Conservation (phyloP, 2,888 invertebrate genomes). For the Lasiommata megera region DNA sequence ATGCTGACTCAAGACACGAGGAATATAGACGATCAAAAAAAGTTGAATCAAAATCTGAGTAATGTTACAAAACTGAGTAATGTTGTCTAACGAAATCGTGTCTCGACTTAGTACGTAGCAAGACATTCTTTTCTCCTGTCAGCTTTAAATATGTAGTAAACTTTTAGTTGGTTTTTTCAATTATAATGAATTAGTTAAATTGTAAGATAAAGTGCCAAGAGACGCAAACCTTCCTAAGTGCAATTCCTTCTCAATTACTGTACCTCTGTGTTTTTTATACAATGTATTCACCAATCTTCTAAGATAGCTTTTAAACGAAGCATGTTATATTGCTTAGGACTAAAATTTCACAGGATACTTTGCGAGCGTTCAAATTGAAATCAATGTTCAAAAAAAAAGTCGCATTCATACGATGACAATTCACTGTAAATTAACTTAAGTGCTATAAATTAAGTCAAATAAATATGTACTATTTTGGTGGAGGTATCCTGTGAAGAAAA, state of each 20-base stretch:
- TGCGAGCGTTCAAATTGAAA: not conserved
- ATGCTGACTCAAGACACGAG: conserved; percentile 7
- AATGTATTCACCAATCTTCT: conserved; percentile 20
- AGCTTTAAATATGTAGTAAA: conserved; percentile 27
- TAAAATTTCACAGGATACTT: conserved; percentile 30
- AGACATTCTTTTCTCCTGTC: conserved; percentile 8
- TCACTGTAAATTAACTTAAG: not conserved
- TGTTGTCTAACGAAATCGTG: not conserved
- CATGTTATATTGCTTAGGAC: conserved; percentile 34
- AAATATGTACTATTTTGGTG: not conserved
- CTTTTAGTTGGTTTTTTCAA: conserved; percentile 37
- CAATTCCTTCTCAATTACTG: conserved; percentile 71
- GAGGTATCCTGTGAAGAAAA: conserved; percentile 56
- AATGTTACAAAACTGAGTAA: not conserved
- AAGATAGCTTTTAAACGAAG: conserved; percentile 15
- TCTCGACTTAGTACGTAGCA: not conserved
- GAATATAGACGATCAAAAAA: not conserved
- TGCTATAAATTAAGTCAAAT: conserved; percentile 29
- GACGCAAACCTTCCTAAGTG: conserved; percentile 67
- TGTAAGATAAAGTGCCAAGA: conserved; percentile 78
- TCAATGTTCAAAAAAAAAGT: not conserved
- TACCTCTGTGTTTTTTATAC: conserved; percentile 39
- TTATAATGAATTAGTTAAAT: conserved; percentile 48
- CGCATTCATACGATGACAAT: not conserved
- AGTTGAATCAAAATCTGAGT: not conserved